Base-by-base conservation (phyloP, 2,113 vertebrate species). In the Deroptyus accipitrinus region DNA sequence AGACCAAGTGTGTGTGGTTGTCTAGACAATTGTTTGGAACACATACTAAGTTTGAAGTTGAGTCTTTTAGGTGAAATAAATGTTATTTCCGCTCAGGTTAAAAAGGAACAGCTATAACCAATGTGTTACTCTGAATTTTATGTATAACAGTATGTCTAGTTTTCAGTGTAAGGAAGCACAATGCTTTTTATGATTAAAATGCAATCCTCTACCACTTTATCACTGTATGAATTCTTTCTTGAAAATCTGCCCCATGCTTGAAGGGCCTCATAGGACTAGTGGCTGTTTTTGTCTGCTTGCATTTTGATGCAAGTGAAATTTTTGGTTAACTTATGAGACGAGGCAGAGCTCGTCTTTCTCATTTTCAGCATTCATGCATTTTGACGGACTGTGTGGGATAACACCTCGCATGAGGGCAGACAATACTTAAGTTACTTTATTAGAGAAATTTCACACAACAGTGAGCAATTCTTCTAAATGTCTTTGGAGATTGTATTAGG, bases 391-490 rank as follows among this genome's bases (percentile, higher is more conserved):
- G 9, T 11, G 51, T 48, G 70, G 57, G 51, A 69, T 69, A 73
- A 70, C 13, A 55, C 22, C 11, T 31, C 81, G 13, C 52, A 8
- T 8, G 17, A 87, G 51, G 77, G 30, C 22, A 93, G 74, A 68
- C 28, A 68, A 48, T 24, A 30, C 17, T 17, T 11, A 39, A 62
- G 23, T 37, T 68, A 62, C 78, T 72, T 72, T 72, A 74, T 66
- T 77, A 70, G 37, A 79, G 68, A 89, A 92, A 78, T 79, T 91
- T 95, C 80, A 91, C 89, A 82, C n/a, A 55, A 14, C n/a, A 68
- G 15, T 83, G 72, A 92, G 18, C 28, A 86, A 85, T 93, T 87
- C 57, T 92, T 89, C 72, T 61, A 57, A 85, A 72, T 78, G 41
- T 22, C 51, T 96, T 93, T 95, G 72, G 94, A 92, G 68, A 84